Evolutionary conservation across 2,797 vertebrate species (phyloP).

Genomic region (Glyptemys insculpta): DNA sequence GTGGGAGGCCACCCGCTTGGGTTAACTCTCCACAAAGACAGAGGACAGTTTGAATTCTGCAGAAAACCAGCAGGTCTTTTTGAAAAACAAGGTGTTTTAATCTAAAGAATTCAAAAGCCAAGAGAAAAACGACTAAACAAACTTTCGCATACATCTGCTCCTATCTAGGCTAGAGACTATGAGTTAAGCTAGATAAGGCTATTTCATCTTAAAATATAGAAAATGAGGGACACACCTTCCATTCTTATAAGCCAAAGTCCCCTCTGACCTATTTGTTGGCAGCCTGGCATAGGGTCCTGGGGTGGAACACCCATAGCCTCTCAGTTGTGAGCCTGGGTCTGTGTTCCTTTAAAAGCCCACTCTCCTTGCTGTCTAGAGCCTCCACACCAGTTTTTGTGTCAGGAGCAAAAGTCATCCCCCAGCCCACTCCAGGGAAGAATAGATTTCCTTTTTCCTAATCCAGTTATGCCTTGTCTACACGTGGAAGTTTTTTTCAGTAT

Average conservation of each 20-base stretch:
- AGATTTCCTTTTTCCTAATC: background rate
- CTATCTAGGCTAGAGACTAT: background rate
- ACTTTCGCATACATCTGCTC: background rate
- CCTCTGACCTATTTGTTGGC: background rate
- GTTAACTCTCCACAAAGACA: background rate
- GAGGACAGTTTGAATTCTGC: background rate
- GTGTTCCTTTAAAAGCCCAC: background rate
- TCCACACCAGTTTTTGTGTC: background rate
- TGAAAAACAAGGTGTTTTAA: background rate
- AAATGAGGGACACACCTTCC: background rate
- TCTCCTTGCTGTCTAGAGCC: background rate
- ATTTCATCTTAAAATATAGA: background rate
- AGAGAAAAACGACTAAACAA: background rate
- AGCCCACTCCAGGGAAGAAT: background rate
- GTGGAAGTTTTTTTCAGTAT: background rate
- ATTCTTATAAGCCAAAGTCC: background rate
- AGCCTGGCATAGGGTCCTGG: background rate
- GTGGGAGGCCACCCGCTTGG: background rate
- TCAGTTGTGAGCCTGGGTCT: background rate
- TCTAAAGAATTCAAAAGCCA: background rate
- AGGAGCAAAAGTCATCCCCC: background rate
- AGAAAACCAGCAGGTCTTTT: background rate
- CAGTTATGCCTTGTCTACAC: background rate
- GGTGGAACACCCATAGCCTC: background rate
- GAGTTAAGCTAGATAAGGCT: background rate